phyloP scores from a whole-genome alignment of 2,888 invertebrate species.

The Pterostichus niger region DNA sequence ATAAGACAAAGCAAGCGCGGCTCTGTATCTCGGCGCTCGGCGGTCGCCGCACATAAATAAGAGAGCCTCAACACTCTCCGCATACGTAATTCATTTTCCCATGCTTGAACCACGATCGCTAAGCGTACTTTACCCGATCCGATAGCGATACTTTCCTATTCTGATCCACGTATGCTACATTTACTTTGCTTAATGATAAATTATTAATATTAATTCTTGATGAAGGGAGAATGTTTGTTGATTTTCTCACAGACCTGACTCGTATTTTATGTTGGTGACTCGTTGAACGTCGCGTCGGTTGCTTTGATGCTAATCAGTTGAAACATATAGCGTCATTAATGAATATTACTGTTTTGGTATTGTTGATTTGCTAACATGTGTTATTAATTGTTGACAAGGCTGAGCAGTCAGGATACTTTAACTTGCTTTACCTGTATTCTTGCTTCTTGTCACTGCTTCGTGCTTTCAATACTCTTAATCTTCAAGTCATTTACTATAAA shows the following conservation, averaged over 20 bases:
- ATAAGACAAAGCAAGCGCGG: slow-evolving; percentile 16
- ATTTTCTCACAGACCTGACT: slow-evolving; percentile 47
- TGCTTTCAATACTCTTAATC: slow-evolving; percentile 10
- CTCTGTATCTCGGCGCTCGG: background rate
- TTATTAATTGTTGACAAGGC: slow-evolving; percentile 37
- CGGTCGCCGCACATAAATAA: slow-evolving; percentile 39
- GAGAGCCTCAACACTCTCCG: slow-evolving; percentile 46
- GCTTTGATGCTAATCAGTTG: slow-evolving; percentile 35
- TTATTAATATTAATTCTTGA: slow-evolving; percentile 59
- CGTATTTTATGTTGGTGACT: slow-evolving; percentile 8
- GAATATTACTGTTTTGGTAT: slow-evolving; percentile 46
- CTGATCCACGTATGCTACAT: slow-evolving; percentile 44
- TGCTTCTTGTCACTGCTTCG: slow-evolving; percentile 2
- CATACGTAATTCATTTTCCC: slow-evolving; percentile 58
- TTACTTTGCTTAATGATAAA: slow-evolving; percentile 54
- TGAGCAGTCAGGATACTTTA: slow-evolving; percentile 24
- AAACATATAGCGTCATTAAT: slow-evolving; percentile 39
- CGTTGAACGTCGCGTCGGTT: background rate
- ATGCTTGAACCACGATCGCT: slow-evolving; percentile 16
- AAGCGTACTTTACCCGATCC: slow-evolving; percentile 12
- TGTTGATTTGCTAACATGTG: slow-evolving; percentile 32
- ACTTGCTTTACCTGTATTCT: slow-evolving; percentile 16
- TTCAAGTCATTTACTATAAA: slow-evolving; percentile 19
- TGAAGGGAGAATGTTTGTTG: slow-evolving; percentile 56
- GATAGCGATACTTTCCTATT: slow-evolving; percentile 48